These are phyloP conservation scores for Xiphydria camelus DNA, from an alignment of 2,888 invertebrate species.

Conservation along the genomic window DNA sequence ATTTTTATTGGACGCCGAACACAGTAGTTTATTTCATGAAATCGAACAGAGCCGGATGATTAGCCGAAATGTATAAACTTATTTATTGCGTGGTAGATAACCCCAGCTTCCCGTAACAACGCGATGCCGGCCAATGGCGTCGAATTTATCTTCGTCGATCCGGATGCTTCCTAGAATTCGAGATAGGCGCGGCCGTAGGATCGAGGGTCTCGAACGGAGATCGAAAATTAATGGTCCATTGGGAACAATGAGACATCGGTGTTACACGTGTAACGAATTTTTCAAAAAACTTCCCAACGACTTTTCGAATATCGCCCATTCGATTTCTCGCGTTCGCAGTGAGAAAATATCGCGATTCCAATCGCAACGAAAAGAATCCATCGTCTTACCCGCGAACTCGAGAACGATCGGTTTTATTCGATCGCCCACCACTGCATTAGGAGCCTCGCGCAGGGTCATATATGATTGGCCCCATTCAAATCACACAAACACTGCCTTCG, in stretches of 20 bases:
- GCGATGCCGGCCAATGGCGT: constrained; percentile 29
- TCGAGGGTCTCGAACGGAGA: too few species aligned
- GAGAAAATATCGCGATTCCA: too few species aligned
- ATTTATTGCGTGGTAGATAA: constrained; percentile 53
- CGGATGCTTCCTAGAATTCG: too few species aligned
- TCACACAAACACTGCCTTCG: constrained; percentile 27
- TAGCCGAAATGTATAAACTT: constrained; percentile 51
- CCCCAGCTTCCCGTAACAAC: constrained; percentile 44
- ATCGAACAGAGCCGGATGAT: constrained; percentile 44
- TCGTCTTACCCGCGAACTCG: not conserved
- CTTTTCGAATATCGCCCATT: too few species aligned
- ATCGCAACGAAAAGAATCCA: not conserved
- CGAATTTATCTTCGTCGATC: constrained; percentile 27
- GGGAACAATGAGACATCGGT: too few species aligned
- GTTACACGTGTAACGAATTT: too few species aligned
- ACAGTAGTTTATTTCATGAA: constrained; percentile 49
- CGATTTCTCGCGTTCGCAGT: too few species aligned
- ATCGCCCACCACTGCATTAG: constrained; percentile 6
- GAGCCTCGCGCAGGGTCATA: constrained; percentile 38
- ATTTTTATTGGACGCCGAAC: constrained; percentile 41
- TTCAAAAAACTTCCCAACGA: too few species aligned
- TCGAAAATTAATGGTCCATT: too few species aligned
- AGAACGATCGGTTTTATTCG: not conserved
- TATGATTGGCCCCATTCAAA: constrained; percentile 37
- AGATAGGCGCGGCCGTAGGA: too few species aligned